Evolutionary conservation across 2,797 vertebrate genomes (phyloP).

Genomic region (Natrix natrix): DNA sequence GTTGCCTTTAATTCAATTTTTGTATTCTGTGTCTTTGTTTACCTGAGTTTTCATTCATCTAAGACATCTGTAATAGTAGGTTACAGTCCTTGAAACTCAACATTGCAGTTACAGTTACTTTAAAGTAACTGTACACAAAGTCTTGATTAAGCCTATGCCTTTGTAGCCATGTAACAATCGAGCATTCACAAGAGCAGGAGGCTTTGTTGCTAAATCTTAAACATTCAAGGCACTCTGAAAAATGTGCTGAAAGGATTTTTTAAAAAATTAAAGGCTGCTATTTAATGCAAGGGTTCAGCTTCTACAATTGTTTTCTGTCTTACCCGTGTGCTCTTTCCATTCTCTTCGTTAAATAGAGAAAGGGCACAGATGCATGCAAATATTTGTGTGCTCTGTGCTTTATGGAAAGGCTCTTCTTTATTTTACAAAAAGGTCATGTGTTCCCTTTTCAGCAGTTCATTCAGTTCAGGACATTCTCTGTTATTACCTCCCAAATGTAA

Average conservation of each 20-base stretch:
- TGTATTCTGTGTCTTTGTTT: background rate
- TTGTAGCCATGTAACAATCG: background rate
- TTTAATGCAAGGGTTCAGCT: background rate
- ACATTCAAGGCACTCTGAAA: constrained; percentile 6
- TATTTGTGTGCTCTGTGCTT: background rate
- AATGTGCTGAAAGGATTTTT: background rate
- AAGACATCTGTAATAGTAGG: background rate
- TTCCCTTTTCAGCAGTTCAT: background rate
- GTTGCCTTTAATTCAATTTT: background rate
- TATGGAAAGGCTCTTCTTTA: constrained; percentile 26
- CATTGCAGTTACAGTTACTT: background rate
- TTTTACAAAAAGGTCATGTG: constrained; percentile 22
- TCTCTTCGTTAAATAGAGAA: background rate
- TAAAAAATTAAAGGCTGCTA: constrained; percentile 3
- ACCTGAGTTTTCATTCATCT: background rate
- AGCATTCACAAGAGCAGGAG: background rate
- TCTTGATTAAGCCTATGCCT: background rate
- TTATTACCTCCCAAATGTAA: background rate
- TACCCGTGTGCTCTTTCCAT: background rate
- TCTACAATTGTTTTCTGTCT: background rate
- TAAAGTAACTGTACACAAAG: background rate
- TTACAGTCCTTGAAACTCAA: background rate
- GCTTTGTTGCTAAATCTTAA: constrained; percentile 20
- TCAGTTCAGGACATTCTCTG: background rate
- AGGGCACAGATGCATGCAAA: constrained; percentile 21